Evolutionary conservation across 2,888 invertebrate species (phyloP).

Genomic region (Neocrepidodera transversa): DNA sequence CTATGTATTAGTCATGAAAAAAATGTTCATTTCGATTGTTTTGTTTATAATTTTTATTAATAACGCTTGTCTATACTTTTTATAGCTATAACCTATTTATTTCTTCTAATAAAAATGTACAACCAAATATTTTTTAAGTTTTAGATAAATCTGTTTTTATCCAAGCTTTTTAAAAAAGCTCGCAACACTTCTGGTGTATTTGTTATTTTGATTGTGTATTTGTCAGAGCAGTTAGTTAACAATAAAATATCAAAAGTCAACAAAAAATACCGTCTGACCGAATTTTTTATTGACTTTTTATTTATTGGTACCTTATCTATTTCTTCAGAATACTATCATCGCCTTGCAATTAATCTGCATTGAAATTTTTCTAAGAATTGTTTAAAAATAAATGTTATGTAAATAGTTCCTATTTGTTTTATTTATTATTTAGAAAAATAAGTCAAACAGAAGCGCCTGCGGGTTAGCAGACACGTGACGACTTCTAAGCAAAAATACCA

Average conservation of each 20-base stretch:
- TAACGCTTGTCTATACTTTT: slow-evolving; percentile 13
- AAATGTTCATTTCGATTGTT: not conserved
- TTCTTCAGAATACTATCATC: too few species aligned
- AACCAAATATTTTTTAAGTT: slow-evolving; percentile 28
- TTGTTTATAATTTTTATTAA: not conserved
- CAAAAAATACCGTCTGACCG: too few species aligned
- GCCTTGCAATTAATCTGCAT: slow-evolving; percentile 23
- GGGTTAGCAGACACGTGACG: too few species aligned
- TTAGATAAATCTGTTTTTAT: slow-evolving; percentile 21
- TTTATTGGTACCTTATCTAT: too few species aligned
- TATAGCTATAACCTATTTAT: slow-evolving; percentile 22
- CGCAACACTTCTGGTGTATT: slow-evolving; percentile 16
- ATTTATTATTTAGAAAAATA: too few species aligned
- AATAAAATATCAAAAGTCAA: too few species aligned
- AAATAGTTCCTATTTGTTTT: slow-evolving; percentile 16
- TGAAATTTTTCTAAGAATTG: slow-evolving; percentile 27
- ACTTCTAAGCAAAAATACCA: too few species aligned
- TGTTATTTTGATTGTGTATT: too few species aligned
- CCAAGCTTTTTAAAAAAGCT: slow-evolving; percentile 29
- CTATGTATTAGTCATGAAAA: slow-evolving; percentile 1
- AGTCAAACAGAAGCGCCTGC: too few species aligned
- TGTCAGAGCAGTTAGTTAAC: too few species aligned
- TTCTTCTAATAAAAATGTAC: slow-evolving; percentile 16
- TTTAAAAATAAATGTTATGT: slow-evolving; percentile 31
- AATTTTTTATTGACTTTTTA: too few species aligned